phyloP scores from a whole-genome alignment of 92 coral and sea anemone genomes.

The Siderastrea radians region DNA sequence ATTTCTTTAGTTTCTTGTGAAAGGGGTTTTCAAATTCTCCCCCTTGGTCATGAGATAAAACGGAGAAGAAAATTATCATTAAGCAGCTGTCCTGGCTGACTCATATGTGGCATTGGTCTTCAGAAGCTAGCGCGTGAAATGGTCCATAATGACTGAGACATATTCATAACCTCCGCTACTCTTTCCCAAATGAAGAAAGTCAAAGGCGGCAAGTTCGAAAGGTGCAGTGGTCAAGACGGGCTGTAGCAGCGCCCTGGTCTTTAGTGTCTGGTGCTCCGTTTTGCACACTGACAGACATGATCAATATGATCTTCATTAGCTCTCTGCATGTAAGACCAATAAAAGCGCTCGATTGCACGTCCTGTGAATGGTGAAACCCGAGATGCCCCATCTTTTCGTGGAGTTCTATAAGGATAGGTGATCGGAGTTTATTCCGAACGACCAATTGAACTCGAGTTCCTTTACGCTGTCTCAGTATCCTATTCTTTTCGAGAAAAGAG shows the following conservation, averaged over 20 bases:
- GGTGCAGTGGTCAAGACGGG: conserved; percentile 55
- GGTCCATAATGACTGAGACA: conserved; percentile 46
- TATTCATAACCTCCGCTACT: conserved; percentile 43
- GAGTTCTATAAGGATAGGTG: conserved; percentile 35
- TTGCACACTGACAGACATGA: conserved; percentile 50
- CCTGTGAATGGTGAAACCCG: conserved; percentile 23
- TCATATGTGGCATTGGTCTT: conserved; percentile 55
- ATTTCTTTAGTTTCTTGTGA: conserved; percentile 36
- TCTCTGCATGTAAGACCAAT: conserved; percentile 67
- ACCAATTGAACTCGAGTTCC: conserved; percentile 45
- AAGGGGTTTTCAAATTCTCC: conserved; percentile 66
- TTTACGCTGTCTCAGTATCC: conserved; percentile 50
- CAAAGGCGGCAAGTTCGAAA: conserved; percentile 43
- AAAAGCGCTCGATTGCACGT: conserved; percentile 65
- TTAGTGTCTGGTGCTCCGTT: conserved; percentile 46
- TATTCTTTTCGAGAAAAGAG: conserved; percentile 54
- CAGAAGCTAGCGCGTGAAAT: conserved; percentile 46
- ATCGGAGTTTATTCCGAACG: conserved; percentile 44
- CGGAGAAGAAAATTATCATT: conserved; percentile 58
- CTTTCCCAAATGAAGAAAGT: conserved; percentile 55
- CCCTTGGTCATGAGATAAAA: conserved; percentile 65
- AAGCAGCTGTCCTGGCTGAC: conserved; percentile 52
- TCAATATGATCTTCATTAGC: conserved; percentile 53
- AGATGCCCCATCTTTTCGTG: conserved; percentile 80
- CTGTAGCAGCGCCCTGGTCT: conserved; percentile 50